Evolutionary conservation across 2,113 vertebrate genomes (phyloP).

Genomic region (Psilopsiagon aymara): DNA sequence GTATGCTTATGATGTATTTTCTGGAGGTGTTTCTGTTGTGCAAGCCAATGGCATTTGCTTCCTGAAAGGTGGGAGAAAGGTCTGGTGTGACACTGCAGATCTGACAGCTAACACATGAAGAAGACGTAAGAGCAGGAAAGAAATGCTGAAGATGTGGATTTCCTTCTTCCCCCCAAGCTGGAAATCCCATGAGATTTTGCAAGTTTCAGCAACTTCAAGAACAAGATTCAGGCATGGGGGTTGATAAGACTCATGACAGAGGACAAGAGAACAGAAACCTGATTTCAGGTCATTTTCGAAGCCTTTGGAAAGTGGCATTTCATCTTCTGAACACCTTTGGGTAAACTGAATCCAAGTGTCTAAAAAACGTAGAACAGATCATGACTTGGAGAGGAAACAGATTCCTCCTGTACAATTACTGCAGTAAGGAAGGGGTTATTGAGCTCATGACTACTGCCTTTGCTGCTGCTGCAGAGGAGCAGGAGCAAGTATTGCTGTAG

Average conservation of each 20-base stretch:
- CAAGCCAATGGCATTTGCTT: neutral
- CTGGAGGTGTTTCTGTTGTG: neutral
- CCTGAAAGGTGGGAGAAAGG: neutral
- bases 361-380: neutral
- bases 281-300: neutral
- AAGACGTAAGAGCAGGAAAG: neutral
- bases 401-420: neutral
- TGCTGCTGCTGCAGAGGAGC: neutral
- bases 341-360: neutral
- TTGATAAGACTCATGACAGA: neutral
- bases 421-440: neutral
- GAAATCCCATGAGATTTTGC: neutral
- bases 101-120: neutral
- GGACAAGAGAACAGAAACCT: neutral
- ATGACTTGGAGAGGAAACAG: neutral
- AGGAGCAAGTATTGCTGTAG: neutral
- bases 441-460: neutral
- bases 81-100: neutral
- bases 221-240: fast-evolving
- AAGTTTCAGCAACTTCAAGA: neutral
- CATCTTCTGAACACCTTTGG: neutral
- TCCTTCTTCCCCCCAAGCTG: neutral
- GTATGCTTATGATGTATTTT: neutral
- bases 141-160: neutral
- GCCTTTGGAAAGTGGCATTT: neutral